Conservation (phyloP, 2,888 invertebrate species). For the Hedya salicella region DNA sequence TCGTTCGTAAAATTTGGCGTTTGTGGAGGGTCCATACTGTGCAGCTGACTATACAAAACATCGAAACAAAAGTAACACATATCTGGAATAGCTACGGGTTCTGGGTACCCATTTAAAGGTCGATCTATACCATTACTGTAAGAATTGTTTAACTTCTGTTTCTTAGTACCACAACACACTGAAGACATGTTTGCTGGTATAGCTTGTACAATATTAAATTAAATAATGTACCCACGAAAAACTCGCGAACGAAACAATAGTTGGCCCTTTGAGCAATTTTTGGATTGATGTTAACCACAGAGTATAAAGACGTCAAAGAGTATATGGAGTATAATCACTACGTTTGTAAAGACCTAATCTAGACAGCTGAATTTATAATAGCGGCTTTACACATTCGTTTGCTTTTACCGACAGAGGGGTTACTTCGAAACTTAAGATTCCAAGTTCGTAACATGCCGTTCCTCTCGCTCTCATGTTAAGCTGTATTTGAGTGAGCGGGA, state of each 20-base stretch:
- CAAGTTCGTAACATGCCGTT: too few relatives aligned
- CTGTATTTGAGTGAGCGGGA: too few relatives aligned
- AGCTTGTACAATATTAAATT: conserved; percentile 53
- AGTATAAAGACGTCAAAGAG: conserved; percentile 9
- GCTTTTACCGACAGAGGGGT: too few relatives aligned
- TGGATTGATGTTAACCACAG: conserved; percentile 37
- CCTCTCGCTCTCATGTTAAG: too few relatives aligned
- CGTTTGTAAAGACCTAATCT: too few relatives aligned
- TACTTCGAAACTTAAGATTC: too few relatives aligned
- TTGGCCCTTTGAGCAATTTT: conserved; percentile 27
- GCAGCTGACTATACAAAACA: conserved; percentile 97
- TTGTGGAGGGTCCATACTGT: conserved; percentile 96
- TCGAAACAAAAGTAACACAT: conserved; percentile 99
- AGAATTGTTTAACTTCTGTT: conserved; percentile 93
- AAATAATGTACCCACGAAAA: conserved; percentile 63
- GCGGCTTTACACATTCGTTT: conserved; percentile 2
- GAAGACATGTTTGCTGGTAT: conserved; percentile 89
- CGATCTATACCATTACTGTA: conserved; percentile 85
- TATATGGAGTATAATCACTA: too few relatives aligned
- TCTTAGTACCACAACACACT: conserved; percentile 96
- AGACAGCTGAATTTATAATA: conserved; percentile 32
- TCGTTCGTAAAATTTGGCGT: conserved; percentile 97
- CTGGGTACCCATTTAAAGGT: conserved; percentile 82
- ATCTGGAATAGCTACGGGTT: conserved; percentile 92
- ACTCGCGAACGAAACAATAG: conserved; percentile 66